These are phyloP conservation scores for Netelia inedita DNA, from an alignment of 2,888 invertebrate genomes.

Conservation along the genomic window DNA sequence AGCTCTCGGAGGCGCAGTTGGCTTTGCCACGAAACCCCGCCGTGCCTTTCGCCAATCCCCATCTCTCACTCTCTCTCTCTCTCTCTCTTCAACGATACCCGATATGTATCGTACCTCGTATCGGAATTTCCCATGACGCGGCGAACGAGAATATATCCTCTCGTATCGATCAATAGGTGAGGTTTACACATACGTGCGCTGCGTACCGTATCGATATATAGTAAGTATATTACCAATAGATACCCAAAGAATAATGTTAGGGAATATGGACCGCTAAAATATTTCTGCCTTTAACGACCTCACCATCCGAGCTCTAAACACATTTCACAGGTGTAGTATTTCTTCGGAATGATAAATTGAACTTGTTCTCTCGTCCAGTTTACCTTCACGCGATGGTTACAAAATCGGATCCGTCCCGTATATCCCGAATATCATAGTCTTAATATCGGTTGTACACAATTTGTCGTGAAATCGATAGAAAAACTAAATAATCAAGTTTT, in stretches of 20 bases:
- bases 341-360: no score
- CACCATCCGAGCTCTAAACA: no score
- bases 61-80: conserved; percentile 4
- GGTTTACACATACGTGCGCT: conserved; percentile 2
- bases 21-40: conserved; percentile 27
- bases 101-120: conserved; percentile 51
- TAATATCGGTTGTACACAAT: no score
- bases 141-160: conserved; percentile 43
- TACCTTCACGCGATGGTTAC: no score
- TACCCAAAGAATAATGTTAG: neutral
- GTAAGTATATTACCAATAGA: neutral
- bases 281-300: no score
- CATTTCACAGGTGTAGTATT: no score
- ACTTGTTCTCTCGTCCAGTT: no score
- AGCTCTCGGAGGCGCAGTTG: conserved; percentile 43
- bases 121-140: conserved; percentile 47
- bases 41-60: conserved; percentile 18
- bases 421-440: no score
- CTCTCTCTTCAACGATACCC: conserved; percentile 47
- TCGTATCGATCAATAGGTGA: conserved; percentile 34
- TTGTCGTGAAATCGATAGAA: no score
- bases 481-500: no score
- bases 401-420: no score
- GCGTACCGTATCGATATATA: neutral
- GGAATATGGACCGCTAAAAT: no score